Evolutionary conservation across 2,888 invertebrate species (phyloP).

Genomic region (Erebia epiphron): DNA sequence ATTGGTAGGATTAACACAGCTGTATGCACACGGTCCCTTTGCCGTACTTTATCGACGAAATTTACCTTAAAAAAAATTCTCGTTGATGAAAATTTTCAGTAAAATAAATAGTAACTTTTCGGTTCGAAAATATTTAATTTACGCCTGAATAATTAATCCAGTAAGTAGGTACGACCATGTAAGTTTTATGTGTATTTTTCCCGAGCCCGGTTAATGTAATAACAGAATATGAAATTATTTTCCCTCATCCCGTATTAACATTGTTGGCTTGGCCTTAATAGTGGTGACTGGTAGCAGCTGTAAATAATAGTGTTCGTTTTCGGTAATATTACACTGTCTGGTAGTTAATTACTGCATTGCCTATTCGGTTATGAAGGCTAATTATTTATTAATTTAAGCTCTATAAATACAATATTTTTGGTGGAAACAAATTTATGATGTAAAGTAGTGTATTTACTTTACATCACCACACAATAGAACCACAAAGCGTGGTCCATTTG

Average conservation of each 20-base stretch:
- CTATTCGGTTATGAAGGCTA: conserved; percentile 15
- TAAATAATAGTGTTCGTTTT: conserved; percentile 27
- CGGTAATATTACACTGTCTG: conserved; percentile 21
- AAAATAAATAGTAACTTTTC: too few relatives aligned
- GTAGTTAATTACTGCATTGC: conserved; percentile 24
- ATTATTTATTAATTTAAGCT: conserved; percentile 24
- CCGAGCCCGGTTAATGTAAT: conserved; percentile 16
- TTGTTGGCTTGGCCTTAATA: conserved; percentile 23
- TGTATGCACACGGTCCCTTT: too few relatives aligned
- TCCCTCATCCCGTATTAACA: conserved; percentile 20
- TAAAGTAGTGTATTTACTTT: too few relatives aligned
- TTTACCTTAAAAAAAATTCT: too few relatives aligned
- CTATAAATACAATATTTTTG: too few relatives aligned
- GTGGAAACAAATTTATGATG: too few relatives aligned
- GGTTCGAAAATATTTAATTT: conserved; percentile 16
- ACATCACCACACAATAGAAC: too few relatives aligned
- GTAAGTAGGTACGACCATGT: not conserved
- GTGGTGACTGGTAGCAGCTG: conserved; percentile 19
- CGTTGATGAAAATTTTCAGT: too few relatives aligned
- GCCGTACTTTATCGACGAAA: too few relatives aligned
- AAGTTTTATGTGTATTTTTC: not conserved
- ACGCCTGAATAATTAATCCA: not conserved
- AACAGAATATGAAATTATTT: conserved; percentile 17
- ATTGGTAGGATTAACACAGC: too few relatives aligned
- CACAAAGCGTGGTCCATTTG: too few relatives aligned